Conservation (phyloP, 2,113 vertebrate species). For the Lota lota region DNA sequence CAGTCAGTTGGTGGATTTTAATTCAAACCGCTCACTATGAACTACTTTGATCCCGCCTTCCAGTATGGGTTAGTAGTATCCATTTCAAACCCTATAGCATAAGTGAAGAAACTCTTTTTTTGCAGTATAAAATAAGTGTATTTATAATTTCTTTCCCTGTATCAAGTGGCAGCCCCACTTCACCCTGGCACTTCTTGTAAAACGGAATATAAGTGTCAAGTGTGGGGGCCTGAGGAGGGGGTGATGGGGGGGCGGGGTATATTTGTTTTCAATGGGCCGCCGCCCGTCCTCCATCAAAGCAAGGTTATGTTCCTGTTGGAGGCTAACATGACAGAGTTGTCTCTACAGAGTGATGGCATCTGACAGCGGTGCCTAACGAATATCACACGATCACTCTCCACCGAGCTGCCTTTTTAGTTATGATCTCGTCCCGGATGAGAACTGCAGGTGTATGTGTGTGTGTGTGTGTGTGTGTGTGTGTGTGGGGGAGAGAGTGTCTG, state of each 20-base stretch:
- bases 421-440: constrained; percentile 60
- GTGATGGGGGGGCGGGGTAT: constrained; percentile 4
- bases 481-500: not conserved
- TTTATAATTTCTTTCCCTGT: not conserved
- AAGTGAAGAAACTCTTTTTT: not conserved
- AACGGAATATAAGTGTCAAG: constrained; percentile 22
- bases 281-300: constrained; percentile 55
- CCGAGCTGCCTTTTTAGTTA: constrained; percentile 55
- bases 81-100: not conserved
- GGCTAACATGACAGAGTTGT: constrained; percentile 65
- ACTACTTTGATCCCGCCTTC: constrained; percentile 16
- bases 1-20: not conserved
- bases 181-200: constrained; percentile 10
- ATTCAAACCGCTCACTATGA: constrained; percentile 8
- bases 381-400: constrained; percentile 59
- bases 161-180: not conserved
- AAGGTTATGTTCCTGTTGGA: constrained; percentile 55
- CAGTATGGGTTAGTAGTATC: not conserved
- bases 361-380: constrained; percentile 61
- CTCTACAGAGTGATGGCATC: constrained; percentile 66
- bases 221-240: not conserved
- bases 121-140: not conserved
- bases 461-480: not conserved
- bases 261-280: constrained; percentile 58
- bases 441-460: constrained; percentile 44